Conservation (phyloP, 2,888 invertebrate species). For the Sympetrum striolatum region DNA sequence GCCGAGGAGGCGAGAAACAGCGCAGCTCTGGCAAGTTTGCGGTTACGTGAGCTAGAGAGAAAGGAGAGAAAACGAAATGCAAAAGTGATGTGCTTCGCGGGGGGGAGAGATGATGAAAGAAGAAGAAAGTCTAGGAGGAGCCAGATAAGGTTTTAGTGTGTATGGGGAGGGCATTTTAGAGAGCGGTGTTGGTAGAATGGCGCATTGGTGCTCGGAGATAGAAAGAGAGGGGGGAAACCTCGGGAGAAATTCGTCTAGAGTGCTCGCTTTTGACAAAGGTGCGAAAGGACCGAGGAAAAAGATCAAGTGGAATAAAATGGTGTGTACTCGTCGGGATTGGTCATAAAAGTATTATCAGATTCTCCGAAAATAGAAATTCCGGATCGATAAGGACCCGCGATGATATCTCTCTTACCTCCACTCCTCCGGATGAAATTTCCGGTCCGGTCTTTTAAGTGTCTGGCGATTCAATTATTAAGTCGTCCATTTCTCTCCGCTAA, state of each 20-base stretch:
- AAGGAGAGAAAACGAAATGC: neutral
- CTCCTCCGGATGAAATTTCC: too few relatives aligned
- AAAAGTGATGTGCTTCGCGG: neutral
- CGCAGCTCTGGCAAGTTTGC: neutral
- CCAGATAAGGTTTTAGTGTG: neutral
- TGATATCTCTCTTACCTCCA: neutral
- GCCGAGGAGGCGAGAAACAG: neutral
- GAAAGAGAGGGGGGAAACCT: neutral
- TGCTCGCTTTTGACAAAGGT: constrained; percentile 1
- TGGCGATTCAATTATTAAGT: too few relatives aligned
- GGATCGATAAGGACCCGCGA: neutral
- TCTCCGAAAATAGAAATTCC: neutral
- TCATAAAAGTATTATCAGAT: neutral
- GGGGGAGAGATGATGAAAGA: neutral
- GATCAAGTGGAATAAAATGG: neutral
- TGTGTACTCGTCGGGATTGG: neutral
- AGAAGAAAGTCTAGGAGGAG: neutral
- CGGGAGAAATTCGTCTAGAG: constrained; percentile 26
- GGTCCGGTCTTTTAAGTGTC: too few relatives aligned
- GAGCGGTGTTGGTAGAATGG: constrained; percentile 2
- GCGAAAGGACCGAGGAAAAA: neutral
- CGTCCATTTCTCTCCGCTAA: too few relatives aligned
- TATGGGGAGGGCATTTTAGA: neutral
- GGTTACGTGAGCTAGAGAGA: too few relatives aligned
- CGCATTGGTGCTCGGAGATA: constrained; percentile 11